Percentiles rank a stretch among this genome's conserved stretches.
These are phyloP conservation scores for Drosophila subpulchrella DNA, from an alignment of 1,140 invertebrate species.

Conservation along the genomic window DNA sequence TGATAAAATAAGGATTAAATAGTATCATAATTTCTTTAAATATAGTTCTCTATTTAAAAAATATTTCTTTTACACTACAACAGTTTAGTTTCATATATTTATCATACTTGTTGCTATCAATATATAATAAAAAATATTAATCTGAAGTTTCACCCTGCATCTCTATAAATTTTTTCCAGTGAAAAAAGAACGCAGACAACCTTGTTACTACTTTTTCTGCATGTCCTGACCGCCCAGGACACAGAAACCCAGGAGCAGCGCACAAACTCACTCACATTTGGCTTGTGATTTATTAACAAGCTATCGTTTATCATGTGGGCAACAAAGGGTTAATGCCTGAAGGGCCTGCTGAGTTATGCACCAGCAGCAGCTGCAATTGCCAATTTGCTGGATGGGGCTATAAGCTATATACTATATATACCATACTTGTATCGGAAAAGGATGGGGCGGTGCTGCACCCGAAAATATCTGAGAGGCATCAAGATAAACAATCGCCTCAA, in stretches of 20 bases:
- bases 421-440: not conserved
- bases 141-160: too few species aligned
- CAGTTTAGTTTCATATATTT: too few species aligned
- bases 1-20: not conserved
- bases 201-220: conserved; percentile 40
- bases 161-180: not conserved
- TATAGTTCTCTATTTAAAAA: too few species aligned
- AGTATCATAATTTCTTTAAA: too few species aligned
- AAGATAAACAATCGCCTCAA: conserved; percentile 50
- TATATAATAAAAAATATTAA: too few species aligned
- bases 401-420: not conserved
- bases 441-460: conserved; percentile 1
- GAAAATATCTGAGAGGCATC: conserved; percentile 46
- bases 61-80: too few species aligned
- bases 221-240: conserved; percentile 25
- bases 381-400: conserved; percentile 38
- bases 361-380: conserved; percentile 38
- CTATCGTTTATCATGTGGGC: conserved; percentile 77
- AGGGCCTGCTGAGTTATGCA: conserved; percentile 39
- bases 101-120: too few species aligned
- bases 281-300: conserved; percentile 78
- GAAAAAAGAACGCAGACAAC: conserved; percentile 10
- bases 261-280: conserved; percentile 28
- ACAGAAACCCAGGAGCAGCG: conserved; percentile 25
- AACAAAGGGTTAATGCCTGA: conserved; percentile 68